A percentile compares a stretch with the other conserved stretches of the same genome.
Evolutionary conservation across 2,113 vertebrate species (phyloP).

Genomic region (Ursus arctos): DNA sequence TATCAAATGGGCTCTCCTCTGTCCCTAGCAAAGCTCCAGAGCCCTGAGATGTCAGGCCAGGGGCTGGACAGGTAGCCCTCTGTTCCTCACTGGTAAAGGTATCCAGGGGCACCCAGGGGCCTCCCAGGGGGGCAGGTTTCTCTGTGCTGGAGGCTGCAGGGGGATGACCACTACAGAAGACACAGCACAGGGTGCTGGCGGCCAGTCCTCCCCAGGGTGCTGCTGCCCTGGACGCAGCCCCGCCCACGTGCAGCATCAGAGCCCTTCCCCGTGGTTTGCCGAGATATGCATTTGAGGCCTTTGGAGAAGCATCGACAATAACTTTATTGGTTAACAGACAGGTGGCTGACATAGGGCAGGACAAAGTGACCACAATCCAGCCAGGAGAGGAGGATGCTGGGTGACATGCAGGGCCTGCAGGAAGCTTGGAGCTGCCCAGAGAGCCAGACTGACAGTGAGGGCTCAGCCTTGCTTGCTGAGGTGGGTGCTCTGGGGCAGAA

Average conservation of each 20-base stretch:
- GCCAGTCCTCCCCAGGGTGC: fast-evolving
- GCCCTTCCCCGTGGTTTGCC: too few relatives aligned
- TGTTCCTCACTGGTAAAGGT: neutral
- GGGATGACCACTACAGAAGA: fast-evolving
- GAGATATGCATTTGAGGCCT: neutral
- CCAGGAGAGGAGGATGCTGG: neutral
- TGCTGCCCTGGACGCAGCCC: fast-evolving
- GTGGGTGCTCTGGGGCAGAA: neutral
- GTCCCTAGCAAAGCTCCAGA: neutral
- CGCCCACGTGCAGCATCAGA: fast-evolving
- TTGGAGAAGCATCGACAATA: fast-evolving
- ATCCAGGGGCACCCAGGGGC: neutral
- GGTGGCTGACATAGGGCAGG: neutral
- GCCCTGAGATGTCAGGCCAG: neutral
- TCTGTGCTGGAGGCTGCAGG: neutral
- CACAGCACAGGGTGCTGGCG: fast-evolving
- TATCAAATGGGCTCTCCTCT: neutral
- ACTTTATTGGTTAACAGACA: neutral
- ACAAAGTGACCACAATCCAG: too few relatives aligned
- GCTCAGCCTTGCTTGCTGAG: neutral
- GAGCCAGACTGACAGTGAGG: neutral
- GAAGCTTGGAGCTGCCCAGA: neutral
- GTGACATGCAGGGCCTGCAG: fast-evolving
- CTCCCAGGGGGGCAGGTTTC: too few relatives aligned
- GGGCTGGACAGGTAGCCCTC: too few relatives aligned